These are phyloP conservation scores for Theristicus caerulescens DNA, from an alignment of 2,113 vertebrate genomes.

Conservation along the genomic window DNA sequence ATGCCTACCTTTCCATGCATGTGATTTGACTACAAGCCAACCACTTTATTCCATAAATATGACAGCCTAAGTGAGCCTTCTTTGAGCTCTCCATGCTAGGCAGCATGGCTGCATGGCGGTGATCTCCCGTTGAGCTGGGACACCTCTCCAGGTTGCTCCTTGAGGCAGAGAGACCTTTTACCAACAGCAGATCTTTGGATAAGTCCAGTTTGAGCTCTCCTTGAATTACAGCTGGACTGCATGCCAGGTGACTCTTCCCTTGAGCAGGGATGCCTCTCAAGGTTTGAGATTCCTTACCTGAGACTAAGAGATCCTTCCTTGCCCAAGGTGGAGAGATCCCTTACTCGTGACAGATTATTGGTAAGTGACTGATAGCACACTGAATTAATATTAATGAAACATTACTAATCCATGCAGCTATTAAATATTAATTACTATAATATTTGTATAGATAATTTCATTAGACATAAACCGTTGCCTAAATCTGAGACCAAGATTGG, in stretches of 20 bases:
- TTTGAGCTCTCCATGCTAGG: background rate
- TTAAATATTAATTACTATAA: background rate
- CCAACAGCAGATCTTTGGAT: background rate
- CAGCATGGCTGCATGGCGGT: background rate
- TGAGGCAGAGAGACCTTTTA: background rate
- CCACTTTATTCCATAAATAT: background rate
- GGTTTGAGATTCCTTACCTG: background rate
- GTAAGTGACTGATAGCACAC: background rate
- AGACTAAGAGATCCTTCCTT: background rate
- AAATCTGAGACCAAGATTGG: background rate
- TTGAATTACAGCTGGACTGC: background rate
- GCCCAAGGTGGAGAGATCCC: background rate
- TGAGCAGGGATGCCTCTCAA: background rate
- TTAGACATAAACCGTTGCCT: background rate
- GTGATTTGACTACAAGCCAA: background rate
- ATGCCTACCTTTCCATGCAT: background rate
- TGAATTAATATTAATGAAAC: background rate
- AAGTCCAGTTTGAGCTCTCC: background rate
- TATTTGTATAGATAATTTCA: background rate
- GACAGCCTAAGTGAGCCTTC: background rate
- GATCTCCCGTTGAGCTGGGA: background rate
- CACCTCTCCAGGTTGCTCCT: background rate
- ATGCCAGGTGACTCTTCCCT: background rate
- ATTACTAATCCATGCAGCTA: background rate
- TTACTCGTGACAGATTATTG: background rate